Evolutionary conservation across 2,113 vertebrate genomes (phyloP).

Genomic region (Xenotilapia longispinis): DNA sequence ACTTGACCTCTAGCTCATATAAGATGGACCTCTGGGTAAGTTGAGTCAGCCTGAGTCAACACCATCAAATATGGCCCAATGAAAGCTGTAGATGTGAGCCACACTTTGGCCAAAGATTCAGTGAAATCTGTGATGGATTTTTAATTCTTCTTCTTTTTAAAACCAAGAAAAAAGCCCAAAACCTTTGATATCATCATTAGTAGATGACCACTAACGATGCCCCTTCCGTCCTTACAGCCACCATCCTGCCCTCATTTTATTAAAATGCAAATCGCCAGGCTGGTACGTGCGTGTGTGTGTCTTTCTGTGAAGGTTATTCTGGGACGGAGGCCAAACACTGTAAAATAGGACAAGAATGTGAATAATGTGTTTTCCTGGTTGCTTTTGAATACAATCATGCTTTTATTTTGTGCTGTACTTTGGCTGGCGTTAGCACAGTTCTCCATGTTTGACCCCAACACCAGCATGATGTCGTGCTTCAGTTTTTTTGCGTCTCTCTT

Average conservation of each 20-base stretch:
- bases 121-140: background rate
- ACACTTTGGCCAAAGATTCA: background rate
- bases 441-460: background rate
- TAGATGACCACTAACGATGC: background rate
- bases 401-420: background rate
- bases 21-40: background rate
- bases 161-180: background rate
- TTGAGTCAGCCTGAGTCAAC: background rate
- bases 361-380: constrained; percentile 41
- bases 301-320: constrained; percentile 2
- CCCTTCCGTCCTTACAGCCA: background rate
- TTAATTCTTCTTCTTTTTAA: background rate
- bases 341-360: constrained; percentile 57
- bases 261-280: constrained; percentile 37
- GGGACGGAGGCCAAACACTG: constrained; percentile 29
- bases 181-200: background rate
- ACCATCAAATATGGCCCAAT: background rate
- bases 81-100: background rate
- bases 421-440: background rate
- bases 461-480: background rate
- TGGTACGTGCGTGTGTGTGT: background rate
- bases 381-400: constrained; percentile 2
- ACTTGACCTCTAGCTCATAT: background rate
- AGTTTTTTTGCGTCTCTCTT: background rate
- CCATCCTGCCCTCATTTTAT: constrained; percentile 33